phyloP scores from a whole-genome alignment of 2,888 invertebrate species.

The Sarcophaga rosellei region DNA sequence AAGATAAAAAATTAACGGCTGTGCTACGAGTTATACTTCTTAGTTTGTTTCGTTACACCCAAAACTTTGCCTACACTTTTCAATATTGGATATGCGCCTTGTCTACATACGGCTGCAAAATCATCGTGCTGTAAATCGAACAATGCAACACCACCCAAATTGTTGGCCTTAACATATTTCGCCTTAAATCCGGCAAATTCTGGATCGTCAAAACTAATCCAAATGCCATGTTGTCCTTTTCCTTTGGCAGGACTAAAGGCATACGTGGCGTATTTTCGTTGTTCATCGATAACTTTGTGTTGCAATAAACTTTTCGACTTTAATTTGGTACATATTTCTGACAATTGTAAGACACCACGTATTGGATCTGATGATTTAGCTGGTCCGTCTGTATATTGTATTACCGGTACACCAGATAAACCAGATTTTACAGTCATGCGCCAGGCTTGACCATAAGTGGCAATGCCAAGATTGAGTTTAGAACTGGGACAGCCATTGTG shows the following conservation, averaged over 20 bases:
- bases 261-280: constrained; percentile 89
- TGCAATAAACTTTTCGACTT: constrained; percentile 86
- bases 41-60: not conserved
- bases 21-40: not conserved
- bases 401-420: constrained; percentile 89
- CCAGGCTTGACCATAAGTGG: constrained; percentile 90
- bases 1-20: too few species aligned
- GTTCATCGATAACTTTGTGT: constrained; percentile 88
- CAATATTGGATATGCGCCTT: constrained; percentile 86
- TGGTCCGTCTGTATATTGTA: constrained; percentile 85
- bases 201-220: constrained; percentile 92
- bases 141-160: constrained; percentile 89
- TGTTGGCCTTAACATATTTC: constrained; percentile 86
- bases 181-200: constrained; percentile 91
- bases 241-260: constrained; percentile 87
- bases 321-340: constrained; percentile 88
- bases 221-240: constrained; percentile 86
- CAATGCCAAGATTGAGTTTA: constrained; percentile 88
- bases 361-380: constrained; percentile 85
- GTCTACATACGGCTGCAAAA: constrained; percentile 89
- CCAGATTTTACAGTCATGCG: constrained; percentile 87
- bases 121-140: constrained; percentile 90
- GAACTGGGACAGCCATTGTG: constrained; percentile 83
- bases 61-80: constrained; percentile 16
- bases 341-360: constrained; percentile 87